Evolutionary conservation across 2,113 vertebrate species (phyloP).

Genomic region (Arvicanthis niloticus): DNA sequence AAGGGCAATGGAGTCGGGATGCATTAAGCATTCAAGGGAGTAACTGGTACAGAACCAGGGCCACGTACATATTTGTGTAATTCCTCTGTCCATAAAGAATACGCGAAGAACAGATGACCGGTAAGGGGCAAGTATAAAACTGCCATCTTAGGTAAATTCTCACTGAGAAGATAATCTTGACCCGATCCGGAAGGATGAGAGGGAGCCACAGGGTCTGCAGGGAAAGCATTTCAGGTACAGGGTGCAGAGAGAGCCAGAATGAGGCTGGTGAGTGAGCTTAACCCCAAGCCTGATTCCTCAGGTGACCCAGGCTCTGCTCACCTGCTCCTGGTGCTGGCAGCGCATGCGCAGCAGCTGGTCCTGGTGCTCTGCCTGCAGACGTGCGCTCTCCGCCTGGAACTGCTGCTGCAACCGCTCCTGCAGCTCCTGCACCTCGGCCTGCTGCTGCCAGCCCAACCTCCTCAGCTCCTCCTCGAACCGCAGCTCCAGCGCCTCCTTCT

Average conservation of each 20-base stretch:
- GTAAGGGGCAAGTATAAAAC: background rate
- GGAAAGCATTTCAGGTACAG: background rate
- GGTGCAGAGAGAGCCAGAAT: background rate
- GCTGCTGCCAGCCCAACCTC: conserved; percentile 89
- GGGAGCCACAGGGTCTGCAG: background rate
- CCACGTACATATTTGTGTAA: background rate
- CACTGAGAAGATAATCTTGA: background rate
- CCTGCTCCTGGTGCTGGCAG: conserved; percentile 89
- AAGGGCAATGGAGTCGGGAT: background rate
- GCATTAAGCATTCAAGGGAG: background rate
- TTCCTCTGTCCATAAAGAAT: background rate
- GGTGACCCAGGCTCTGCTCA: conserved; percentile 71
- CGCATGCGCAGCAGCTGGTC: conserved; percentile 82
- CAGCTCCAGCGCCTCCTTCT: conserved; percentile 94
- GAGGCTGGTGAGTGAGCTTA: background rate
- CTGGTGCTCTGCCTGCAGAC: conserved; percentile 87
- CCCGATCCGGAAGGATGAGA: background rate
- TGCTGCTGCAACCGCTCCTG: conserved; percentile 90
- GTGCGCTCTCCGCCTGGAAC: conserved; percentile 84
- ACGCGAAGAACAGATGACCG: background rate
- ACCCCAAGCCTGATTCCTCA: background rate
- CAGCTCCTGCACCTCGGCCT: conserved; percentile 89
- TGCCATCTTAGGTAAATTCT: background rate
- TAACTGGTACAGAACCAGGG: background rate
- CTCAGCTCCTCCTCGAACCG: conserved; percentile 91